Percentiles rank a stretch among this genome's conserved stretches.
phyloP scores from a whole-genome alignment of 2,113 vertebrate species.

The Scalopus aquaticus region DNA sequence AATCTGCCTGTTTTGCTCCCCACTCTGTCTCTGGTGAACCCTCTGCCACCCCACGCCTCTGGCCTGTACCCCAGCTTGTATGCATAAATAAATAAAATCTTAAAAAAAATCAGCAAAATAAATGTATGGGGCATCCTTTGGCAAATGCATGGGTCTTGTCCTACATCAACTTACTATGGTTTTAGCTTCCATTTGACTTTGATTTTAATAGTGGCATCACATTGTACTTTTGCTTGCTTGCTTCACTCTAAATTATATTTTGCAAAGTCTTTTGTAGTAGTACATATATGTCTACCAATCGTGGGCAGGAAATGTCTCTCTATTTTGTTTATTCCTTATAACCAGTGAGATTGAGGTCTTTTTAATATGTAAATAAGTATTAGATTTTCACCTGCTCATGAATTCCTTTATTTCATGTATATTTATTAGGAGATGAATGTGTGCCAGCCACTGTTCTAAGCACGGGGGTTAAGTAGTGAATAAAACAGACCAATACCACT shows the following conservation, averaged over 20 bases:
- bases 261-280: neutral
- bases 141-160: neutral
- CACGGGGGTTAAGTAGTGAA: neutral
- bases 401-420: neutral
- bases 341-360: neutral
- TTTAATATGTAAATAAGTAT: neutral
- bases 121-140: neutral
- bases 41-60: too few relatives aligned
- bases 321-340: conserved; percentile 10
- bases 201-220: neutral
- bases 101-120: too few relatives aligned
- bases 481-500: neutral
- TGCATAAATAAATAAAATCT: too few relatives aligned
- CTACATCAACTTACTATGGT: neutral
- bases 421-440: neutral
- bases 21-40: too few relatives aligned
- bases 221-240: neutral
- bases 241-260: neutral
- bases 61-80: too few relatives aligned
- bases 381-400: neutral
- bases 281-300: neutral
- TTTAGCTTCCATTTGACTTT: neutral
- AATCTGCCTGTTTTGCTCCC: too few relatives aligned
- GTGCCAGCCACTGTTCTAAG: neutral
- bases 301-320: neutral